Evolutionary conservation across 2,888 invertebrate species (phyloP), one percentile per base, ranked within the genome.

Genomic region (Hirtodrosophila duncani): DNA sequence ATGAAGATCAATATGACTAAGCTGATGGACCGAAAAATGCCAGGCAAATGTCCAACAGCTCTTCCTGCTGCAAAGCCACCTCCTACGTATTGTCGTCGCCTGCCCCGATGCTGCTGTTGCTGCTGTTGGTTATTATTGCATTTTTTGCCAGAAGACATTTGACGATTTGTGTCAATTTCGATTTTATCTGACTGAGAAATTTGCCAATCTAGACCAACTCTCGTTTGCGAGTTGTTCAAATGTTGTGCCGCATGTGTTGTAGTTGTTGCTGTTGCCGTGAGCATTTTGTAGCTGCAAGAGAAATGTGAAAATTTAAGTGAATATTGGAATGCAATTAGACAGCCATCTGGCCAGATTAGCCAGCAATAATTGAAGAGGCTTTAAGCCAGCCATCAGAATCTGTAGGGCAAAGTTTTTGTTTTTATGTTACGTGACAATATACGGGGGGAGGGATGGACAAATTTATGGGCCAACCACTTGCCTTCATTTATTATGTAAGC

Each of bases 1-100:
- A 81, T 58, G 56, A 56, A 20, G 21, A 41, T 60, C 63, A 81
- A 48, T 65, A 81, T 61, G 51, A 67, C 67, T 63, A 71, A 55
- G 62, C 66, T 68, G 65, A 64, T 66, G 53, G 61, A 57, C 63
- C 63, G 61, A 56, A 45, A 59, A 52, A 59, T 37, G 27, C 49
- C 59, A 14, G 20, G 17, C 26, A 20, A 30, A 21, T 34, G 34
- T 23, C 29, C 29, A 18, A 27, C 20, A 29, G 1, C 29, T 3
- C 44, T 23, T 24, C 49, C 21, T 13, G 9, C 9, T n/a, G 9
- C n/a, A 65, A 55, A 27, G 23, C 24, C 20, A 7, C 39, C 51
- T 20, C 11, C 8, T 2, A 9, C 5, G 9, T 11, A 17, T 7
- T 11, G 21, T 18, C n/a, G 2, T n/a, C 36, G 30, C 36, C 44